Percentiles rank a stretch among this genome's conserved stretches.
These are phyloP conservation scores for Psephotus haematonotus DNA, from an alignment of 2,113 vertebrate species.

Conservation along the genomic window DNA sequence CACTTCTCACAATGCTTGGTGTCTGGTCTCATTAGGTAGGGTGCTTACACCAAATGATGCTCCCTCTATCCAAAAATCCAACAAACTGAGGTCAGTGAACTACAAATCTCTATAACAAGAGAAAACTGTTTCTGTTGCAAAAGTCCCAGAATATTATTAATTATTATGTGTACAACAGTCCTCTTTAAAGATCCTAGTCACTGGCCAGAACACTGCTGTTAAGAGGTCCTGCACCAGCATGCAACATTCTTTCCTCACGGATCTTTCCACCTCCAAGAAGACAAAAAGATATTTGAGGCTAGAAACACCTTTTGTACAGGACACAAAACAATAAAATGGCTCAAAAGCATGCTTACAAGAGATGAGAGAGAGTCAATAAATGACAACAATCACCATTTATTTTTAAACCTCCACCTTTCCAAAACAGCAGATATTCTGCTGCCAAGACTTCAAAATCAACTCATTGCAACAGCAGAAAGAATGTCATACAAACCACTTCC, in stretches of 20 bases:
- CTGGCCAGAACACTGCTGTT: neutral
- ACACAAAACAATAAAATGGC: neutral
- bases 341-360: neutral
- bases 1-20: fast-evolving
- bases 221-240: neutral
- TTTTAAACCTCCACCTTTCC: neutral
- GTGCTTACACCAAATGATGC: neutral
- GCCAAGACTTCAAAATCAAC: neutral
- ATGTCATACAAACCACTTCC: neutral
- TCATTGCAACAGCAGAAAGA: neutral
- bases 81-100: neutral
- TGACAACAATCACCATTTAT: neutral
- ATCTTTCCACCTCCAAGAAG: neutral
- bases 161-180: neutral
- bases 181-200: neutral
- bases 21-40: neutral
- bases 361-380: neutral
- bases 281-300: neutral
- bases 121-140: neutral
- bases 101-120: neutral
- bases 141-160: neutral
- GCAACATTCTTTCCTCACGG: neutral
- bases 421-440: neutral
- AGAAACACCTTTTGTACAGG: neutral
- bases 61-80: neutral